Conservation (phyloP, 1,140 invertebrate genomes). For the Solenopsis fugax region DNA sequence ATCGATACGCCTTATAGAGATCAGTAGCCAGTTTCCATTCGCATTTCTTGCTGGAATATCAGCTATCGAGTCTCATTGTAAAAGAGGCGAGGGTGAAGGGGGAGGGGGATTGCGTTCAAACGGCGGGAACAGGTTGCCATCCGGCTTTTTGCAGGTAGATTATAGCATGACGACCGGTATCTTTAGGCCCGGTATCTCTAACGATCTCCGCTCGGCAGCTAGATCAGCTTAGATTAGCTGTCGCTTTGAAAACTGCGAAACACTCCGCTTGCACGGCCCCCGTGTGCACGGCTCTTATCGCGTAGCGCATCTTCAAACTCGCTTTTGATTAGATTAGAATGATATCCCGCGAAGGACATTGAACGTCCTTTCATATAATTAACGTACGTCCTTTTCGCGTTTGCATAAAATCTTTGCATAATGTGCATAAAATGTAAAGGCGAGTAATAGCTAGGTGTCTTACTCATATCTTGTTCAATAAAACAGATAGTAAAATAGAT, state of each 20-base stretch:
- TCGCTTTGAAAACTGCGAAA: conserved; percentile 58
- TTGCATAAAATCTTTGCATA: conserved; percentile 46
- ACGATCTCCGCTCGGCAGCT: conserved; percentile 67
- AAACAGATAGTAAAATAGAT: conserved; percentile 5
- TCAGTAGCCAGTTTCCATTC: conserved; percentile 24
- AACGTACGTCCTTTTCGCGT: neutral
- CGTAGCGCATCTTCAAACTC: neutral
- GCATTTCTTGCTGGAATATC: conserved; percentile 49
- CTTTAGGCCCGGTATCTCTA: conserved; percentile 73
- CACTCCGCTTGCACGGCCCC: neutral
- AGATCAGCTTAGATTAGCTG: conserved; percentile 28
- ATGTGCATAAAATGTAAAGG: conserved; percentile 5
- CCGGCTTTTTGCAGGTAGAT: conserved; percentile 75
- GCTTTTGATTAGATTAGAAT: conserved; percentile 29
- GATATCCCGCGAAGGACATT: conserved; percentile 12
- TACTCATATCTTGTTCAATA: neutral
- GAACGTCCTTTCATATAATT: conserved; percentile 21
- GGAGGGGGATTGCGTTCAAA: conserved; percentile 60
- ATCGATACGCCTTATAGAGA: conserved; percentile 13
- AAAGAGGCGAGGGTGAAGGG: conserved; percentile 10
- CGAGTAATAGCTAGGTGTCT: neutral
- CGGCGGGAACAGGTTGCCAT: conserved; percentile 75
- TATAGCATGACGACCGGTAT: conserved; percentile 73
- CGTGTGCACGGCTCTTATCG: conserved; percentile 20
- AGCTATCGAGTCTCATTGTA: conserved; percentile 71